These are phyloP conservation scores for Antheraea yamamai DNA, from an alignment of 2,888 invertebrate species.

Conservation along the genomic window DNA sequence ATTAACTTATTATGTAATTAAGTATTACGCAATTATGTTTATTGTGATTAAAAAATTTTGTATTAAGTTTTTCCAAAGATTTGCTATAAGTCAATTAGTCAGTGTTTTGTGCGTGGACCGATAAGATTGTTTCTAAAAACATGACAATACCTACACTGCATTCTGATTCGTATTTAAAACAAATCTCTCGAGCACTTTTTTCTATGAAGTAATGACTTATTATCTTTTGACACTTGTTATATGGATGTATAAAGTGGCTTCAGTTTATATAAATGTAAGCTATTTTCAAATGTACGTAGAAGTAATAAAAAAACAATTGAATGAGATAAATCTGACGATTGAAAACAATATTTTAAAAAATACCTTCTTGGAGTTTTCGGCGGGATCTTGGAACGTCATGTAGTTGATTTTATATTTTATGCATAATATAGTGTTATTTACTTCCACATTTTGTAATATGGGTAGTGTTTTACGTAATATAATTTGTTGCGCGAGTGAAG, in stretches of 20 bases:
- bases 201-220: background rate
- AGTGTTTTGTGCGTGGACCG: conserved; percentile 2
- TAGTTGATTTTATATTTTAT: no score
- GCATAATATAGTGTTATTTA: no score
- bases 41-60: background rate
- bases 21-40: no score
- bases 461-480: no score
- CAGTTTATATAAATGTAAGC: background rate
- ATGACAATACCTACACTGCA: conserved; percentile 6
- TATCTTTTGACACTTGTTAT: background rate
- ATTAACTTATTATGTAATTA: no score
- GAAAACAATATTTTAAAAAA: background rate
- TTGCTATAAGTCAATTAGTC: conserved; percentile 5
- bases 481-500: no score
- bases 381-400: no score
- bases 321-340: background rate
- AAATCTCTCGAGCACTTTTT: background rate
- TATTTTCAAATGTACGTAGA: background rate
- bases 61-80: background rate
- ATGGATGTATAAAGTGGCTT: background rate
- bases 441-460: no score
- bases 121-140: conserved; percentile 19
- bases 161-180: conserved; percentile 1
- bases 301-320: background rate
- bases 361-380: no score